Evolutionary conservation across 1,140 invertebrate species (phyloP), one percentile per base, ranked within the genome.

Genomic region (Cydia splendana): DNA sequence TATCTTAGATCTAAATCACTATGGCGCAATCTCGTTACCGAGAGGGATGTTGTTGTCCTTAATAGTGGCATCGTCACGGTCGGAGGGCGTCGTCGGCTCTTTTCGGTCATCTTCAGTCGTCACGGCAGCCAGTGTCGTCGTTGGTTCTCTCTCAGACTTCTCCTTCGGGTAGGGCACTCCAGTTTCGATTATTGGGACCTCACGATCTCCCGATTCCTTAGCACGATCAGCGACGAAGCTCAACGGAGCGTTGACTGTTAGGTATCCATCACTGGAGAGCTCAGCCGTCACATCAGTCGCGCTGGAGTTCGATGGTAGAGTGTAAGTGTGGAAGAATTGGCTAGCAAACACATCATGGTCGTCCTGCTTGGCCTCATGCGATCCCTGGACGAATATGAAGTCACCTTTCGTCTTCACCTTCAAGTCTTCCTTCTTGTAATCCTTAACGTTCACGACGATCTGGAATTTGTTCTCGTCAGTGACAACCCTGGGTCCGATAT

Each of bases 321-420:
- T 85, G 78, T 92, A 93, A 0, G 91, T 92, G 75, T 93, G 89
- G 87, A 90, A 91, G 87, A 93, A 93, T 76, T 92, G 87, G 78
- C 86, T 90, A 12, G 91, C 91, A 53, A 90, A 89, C 10, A 92
- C 45, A 51, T 93, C 90, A 42, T 84, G 85, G 48, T 90, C 87
- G 20, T 87, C 85, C 28, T 88, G 84, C 51, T 91, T 90, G 18
- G 87, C 85, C 75, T 93, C 91, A 65, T 91, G 89, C 4, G 87
- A 82, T 28, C 91, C 91, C 80, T 92, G 86, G n/a, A 92, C 85
- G 79, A 92, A 85, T 77, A 93, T 87, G 76, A 89, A 89, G 65
- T 87, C 87, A 10, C 82, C 83, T 77, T 90, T 91, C 18, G 90
- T 84, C 75, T 91, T 92, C 30, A 93, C 90, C 69, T 91, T 91